Percentiles rank a stretch among this genome's conserved stretches.
phyloP scores from a whole-genome alignment of 1,140 invertebrate genomes.

The Ylistrum balloti region DNA sequence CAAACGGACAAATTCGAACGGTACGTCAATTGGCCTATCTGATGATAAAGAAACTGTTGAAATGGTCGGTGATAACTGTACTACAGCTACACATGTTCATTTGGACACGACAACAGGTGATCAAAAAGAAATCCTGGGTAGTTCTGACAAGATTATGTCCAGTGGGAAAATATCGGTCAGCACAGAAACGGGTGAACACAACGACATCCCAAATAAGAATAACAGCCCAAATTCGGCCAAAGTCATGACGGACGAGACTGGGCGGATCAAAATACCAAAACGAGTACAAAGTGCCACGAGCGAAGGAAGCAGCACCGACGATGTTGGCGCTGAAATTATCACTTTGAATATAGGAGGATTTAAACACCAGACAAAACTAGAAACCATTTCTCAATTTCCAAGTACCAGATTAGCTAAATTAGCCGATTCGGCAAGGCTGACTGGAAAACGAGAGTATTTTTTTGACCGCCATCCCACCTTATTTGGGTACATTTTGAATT shows the following conservation, averaged over 20 bases:
- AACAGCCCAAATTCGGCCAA: not conserved
- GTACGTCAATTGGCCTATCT: not conserved
- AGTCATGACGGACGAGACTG: not conserved
- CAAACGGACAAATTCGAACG: not conserved
- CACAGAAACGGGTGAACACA: not conserved
- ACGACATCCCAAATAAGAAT: too few relatives aligned
- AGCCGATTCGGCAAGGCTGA: constrained; percentile 50
- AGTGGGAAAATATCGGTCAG: not conserved
- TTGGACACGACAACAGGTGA: not conserved
- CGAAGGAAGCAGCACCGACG: constrained; percentile 35
- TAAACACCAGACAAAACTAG: constrained; percentile 57
- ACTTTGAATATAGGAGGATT: constrained; percentile 59
- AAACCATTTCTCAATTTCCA: constrained; percentile 54
- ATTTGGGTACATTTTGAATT: constrained; percentile 98
- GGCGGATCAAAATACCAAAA: not conserved
- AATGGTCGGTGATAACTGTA: not conserved
- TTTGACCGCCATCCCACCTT: constrained; percentile 99
- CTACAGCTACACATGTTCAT: not conserved
- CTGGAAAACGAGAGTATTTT: constrained; percentile 90
- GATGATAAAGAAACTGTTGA: not conserved
- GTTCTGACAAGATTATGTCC: not conserved
- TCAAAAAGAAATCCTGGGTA: not conserved
- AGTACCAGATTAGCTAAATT: constrained; percentile 50
- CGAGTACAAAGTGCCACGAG: not conserved
- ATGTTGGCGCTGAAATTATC: constrained; percentile 51